Evolutionary conservation across 2,113 vertebrate species (phyloP).

Genomic region (Phrynocephalus versicolor): DNA sequence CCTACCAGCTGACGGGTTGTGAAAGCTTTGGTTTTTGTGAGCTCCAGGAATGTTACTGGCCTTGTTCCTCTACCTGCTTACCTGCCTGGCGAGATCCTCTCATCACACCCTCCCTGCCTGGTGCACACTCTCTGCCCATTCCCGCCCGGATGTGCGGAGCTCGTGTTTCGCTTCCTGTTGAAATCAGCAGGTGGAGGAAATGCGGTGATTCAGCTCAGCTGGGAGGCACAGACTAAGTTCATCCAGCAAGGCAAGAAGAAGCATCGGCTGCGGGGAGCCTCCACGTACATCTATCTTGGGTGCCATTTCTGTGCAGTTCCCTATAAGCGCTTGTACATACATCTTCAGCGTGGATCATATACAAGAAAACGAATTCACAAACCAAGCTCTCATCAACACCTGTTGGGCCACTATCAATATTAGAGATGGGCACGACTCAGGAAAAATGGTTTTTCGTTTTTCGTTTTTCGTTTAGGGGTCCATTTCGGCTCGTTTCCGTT

Average conservation of each 20-base stretch:
- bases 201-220: neutral
- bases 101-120: neutral
- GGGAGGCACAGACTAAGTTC: neutral
- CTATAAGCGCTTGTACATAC: neutral
- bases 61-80: neutral
- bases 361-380: too few relatives aligned
- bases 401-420: too few relatives aligned
- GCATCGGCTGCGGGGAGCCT: too few relatives aligned
- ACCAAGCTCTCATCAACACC: too few relatives aligned
- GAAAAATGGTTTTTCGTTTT: too few relatives aligned
- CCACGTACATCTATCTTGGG: too few relatives aligned
- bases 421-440: too few relatives aligned
- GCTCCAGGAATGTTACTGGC: neutral
- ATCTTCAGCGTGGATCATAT: neutral
- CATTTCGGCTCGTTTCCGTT: too few relatives aligned
- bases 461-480: too few relatives aligned
- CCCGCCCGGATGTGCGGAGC: neutral
- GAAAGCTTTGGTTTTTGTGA: neutral
- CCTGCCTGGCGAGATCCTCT: neutral
- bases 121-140: neutral
- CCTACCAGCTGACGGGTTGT: accelerated
- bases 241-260: neutral
- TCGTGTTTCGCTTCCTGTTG: neutral
- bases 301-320: neutral
- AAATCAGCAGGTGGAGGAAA: neutral